A percentile compares a stretch with the other conserved stretches of the same genome.
phyloP scores from a whole-genome alignment of 1,140 invertebrate species.

The Kradibia gibbosae region DNA sequence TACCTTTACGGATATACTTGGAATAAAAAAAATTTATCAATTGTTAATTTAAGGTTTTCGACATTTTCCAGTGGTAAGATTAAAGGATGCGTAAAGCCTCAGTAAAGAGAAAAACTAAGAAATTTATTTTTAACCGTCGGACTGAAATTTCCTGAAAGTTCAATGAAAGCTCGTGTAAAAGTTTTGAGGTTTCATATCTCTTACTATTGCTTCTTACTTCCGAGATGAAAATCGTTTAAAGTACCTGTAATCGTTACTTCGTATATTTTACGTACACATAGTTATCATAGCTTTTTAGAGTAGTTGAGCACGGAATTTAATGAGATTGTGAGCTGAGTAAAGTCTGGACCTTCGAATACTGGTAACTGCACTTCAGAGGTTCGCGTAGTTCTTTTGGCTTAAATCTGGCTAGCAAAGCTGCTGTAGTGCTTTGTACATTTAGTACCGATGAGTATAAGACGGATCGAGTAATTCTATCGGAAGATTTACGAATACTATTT shows the following conservation, averaged over 20 bases:
- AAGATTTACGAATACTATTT: neutral
- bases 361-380: neutral
- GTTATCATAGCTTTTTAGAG: neutral
- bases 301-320: slow-evolving; percentile 19
- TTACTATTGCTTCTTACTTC: neutral
- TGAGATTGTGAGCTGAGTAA: slow-evolving; percentile 12
- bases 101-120: neutral
- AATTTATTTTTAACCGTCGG: neutral
- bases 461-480: neutral
- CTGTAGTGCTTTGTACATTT: neutral
- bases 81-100: neutral
- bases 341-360: slow-evolving; percentile 5
- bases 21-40: neutral
- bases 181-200: neutral
- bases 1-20: neutral
- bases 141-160: slow-evolving; percentile 4
- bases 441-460: neutral
- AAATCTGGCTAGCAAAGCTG: neutral
- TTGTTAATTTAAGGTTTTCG: neutral
- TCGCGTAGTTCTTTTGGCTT: neutral
- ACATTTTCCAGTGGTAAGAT: neutral
- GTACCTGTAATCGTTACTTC: neutral
- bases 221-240: neutral
- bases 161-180: neutral
- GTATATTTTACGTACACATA: neutral